Evolutionary conservation across 2,797 vertebrate species (phyloP).

Genomic region (Hemibagrus guttatus): DNA sequence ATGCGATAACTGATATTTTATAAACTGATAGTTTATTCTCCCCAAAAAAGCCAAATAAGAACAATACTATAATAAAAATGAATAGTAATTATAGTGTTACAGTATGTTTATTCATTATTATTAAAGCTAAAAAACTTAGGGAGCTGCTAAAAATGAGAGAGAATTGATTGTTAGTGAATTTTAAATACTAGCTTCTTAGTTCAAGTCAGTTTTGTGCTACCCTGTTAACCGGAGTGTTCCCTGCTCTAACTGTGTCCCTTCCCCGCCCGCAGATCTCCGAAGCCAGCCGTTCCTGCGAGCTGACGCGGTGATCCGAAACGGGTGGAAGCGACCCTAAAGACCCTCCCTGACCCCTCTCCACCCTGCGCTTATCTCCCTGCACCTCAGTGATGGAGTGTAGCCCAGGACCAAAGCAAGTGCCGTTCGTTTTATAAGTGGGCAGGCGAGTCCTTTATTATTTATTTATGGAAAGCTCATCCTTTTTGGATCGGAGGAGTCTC

Average conservation of each 20-base stretch:
- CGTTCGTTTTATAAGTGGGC: constrained; percentile 63
- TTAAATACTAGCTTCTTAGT: not conserved
- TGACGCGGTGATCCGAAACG: constrained; percentile 83
- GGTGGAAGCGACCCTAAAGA: constrained; percentile 84
- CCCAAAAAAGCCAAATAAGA: not conserved
- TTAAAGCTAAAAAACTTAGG: too few relatives aligned
- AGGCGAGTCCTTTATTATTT: constrained; percentile 74
- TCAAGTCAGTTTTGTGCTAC: constrained; percentile 50
- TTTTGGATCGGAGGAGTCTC: constrained; percentile 62
- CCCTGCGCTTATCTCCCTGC: constrained; percentile 55
- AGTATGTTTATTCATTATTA: not conserved
- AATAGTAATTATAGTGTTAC: not conserved
- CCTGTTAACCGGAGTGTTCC: constrained; percentile 69
- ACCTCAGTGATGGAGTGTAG: constrained; percentile 69
- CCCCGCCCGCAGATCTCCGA: constrained; percentile 82
- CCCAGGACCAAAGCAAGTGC: constrained; percentile 64
- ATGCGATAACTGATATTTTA: too few relatives aligned
- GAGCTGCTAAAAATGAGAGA: not conserved
- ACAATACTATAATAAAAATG: not conserved
- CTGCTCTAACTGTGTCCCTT: constrained; percentile 66
- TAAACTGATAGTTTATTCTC: not conserved
- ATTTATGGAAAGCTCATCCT: constrained; percentile 72
- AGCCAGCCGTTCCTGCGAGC: constrained; percentile 86
- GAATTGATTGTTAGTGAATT: not conserved
- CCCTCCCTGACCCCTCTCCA: constrained; percentile 58